phyloP scores from a whole-genome alignment of 2,113 vertebrate species.

The Menidia beryllina region DNA sequence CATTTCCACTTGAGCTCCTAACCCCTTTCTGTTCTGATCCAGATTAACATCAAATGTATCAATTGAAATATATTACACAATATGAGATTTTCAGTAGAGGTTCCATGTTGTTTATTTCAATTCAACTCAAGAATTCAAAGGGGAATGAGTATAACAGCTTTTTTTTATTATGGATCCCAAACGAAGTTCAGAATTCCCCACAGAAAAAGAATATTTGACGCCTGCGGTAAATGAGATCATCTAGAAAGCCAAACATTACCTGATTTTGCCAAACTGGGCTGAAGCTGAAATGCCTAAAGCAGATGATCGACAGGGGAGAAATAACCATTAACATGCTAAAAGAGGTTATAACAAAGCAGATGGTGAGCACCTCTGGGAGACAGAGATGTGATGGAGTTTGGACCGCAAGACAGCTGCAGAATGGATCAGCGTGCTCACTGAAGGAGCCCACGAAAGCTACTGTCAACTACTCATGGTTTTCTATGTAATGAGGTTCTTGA shows the following conservation, averaged over 20 bases:
- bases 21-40: neutral
- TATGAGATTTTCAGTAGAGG: conserved; percentile 23
- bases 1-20: too few relatives aligned
- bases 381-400: conserved; percentile 17
- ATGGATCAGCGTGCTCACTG: conserved; percentile 34
- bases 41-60: conserved; percentile 26
- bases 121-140: too few relatives aligned
- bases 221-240: conserved; percentile 4
- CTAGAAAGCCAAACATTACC: conserved; percentile 5
- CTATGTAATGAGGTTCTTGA: conserved; percentile 4
- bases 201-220: neutral
- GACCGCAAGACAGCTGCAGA: conserved; percentile 50
- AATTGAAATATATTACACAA: conserved; percentile 31
- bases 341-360: conserved; percentile 62
- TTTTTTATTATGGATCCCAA: neutral
- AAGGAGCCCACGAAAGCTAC: conserved; percentile 33
- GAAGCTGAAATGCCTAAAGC: conserved; percentile 30
- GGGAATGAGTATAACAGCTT: neutral
- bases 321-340: conserved; percentile 63
- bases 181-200: neutral
- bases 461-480: conserved; percentile 35
- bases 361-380: conserved; percentile 58
- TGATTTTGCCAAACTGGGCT: conserved; percentile 27
- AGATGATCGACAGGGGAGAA: conserved; percentile 43
- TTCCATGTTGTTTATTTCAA: neutral